phyloP scores from a whole-genome alignment of 2,797 vertebrate genomes.

The Enteromius paludinosus region DNA sequence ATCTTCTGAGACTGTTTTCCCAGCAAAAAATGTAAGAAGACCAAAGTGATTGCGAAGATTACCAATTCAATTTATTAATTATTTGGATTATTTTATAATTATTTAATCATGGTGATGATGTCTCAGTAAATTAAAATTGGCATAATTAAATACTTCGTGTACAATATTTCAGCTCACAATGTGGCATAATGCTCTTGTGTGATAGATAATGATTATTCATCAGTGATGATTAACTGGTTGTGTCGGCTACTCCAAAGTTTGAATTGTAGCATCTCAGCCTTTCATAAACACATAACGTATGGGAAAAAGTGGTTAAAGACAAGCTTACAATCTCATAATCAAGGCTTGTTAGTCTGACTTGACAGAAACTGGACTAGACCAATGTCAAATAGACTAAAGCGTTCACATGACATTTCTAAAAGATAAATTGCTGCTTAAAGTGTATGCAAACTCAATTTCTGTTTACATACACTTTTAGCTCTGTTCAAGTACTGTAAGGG shows the following conservation, averaged over 20 bases:
- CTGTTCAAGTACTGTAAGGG: background rate
- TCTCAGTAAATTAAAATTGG: conserved; percentile 35
- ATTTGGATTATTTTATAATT: conserved; percentile 32
- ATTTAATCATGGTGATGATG: conserved; percentile 41
- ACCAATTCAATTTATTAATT: conserved; percentile 42
- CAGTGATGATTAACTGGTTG: conserved; percentile 19
- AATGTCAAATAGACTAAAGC: background rate
- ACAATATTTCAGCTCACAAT: conserved; percentile 18
- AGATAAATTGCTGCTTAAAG: background rate
- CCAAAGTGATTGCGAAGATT: conserved; percentile 35
- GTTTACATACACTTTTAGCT: background rate
- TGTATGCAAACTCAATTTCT: background rate
- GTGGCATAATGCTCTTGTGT: background rate
- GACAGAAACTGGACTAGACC: background rate
- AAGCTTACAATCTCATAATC: conserved; percentile 11
- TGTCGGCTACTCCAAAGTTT: conserved; percentile 1
- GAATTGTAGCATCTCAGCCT: background rate
- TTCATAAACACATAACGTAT: background rate
- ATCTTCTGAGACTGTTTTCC: conserved; percentile 42
- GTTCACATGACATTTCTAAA: background rate
- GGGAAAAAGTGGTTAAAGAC: background rate
- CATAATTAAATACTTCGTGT: conserved; percentile 42
- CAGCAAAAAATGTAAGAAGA: conserved; percentile 28
- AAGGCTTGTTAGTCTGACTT: background rate
- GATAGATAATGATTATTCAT: background rate